phyloP scores from a whole-genome alignment of 2,888 invertebrate species.

The Amphipyra tragopoginis region DNA sequence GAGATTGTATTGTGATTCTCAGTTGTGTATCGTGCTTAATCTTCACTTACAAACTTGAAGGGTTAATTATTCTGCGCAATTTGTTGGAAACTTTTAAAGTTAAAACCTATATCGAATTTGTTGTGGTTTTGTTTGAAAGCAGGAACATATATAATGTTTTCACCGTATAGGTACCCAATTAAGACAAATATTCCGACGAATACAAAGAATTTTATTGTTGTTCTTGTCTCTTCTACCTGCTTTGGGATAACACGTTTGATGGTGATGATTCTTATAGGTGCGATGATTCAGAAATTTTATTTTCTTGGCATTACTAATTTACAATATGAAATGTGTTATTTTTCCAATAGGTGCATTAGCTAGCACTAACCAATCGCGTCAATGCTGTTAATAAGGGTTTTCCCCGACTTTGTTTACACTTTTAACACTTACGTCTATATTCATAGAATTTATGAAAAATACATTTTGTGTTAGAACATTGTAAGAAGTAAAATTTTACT shows the following conservation, averaged over 20 bases:
- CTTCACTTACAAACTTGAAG: conserved; percentile 37
- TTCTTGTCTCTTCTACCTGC: conserved; percentile 15
- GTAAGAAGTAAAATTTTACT: background rate
- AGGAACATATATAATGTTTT: background rate
- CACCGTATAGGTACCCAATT: background rate
- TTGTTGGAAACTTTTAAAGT: conserved; percentile 10
- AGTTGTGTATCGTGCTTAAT: conserved; percentile 57
- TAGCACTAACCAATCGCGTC: conserved; percentile 32
- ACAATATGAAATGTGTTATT: conserved; percentile 7
- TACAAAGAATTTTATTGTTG: background rate
- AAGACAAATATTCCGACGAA: background rate
- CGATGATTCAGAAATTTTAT: conserved; percentile 13
- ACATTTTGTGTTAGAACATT: background rate
- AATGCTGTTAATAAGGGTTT: conserved; percentile 56
- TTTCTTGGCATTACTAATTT: conserved; percentile 11
- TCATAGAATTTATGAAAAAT: conserved; percentile 45
- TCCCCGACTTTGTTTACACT: conserved; percentile 58
- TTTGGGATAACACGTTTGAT: conserved; percentile 12
- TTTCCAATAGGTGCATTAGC: conserved; percentile 14
- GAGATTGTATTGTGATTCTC: conserved; percentile 76
- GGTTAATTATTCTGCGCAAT: conserved; percentile 21
- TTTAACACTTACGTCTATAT: conserved; percentile 53
- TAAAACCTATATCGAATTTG: background rate
- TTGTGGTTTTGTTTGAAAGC: background rate
- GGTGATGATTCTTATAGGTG: conserved; percentile 10